Percentiles rank a stretch among this genome's conserved stretches.
phyloP scores from a whole-genome alignment of 2,888 invertebrate genomes.

The Cylindroiulus punctatus region DNA sequence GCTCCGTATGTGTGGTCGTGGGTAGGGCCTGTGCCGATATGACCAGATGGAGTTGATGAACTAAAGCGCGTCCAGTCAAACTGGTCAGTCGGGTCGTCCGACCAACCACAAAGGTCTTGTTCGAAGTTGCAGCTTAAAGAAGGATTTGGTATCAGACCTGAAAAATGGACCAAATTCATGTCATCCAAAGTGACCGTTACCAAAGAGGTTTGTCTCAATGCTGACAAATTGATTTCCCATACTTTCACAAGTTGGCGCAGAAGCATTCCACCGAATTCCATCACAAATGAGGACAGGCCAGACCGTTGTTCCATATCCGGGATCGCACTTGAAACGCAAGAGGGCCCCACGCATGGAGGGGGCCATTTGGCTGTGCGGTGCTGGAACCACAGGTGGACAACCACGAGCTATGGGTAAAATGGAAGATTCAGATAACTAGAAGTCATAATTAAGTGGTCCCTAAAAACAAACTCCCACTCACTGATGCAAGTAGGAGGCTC shows the following conservation, averaged over 20 bases:
- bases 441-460: background rate
- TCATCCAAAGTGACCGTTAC: background rate
- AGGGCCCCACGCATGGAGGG: constrained; percentile 68
- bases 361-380: constrained; percentile 59
- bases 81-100: constrained; percentile 72
- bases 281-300: constrained; percentile 76
- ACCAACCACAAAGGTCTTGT: constrained; percentile 80
- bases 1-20: constrained; percentile 79
- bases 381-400: constrained; percentile 5
- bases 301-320: constrained; percentile 73
- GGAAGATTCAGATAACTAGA: background rate
- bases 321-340: constrained; percentile 75
- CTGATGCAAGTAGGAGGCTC: constrained; percentile 77
- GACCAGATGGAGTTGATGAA: constrained; percentile 73
- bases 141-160: constrained; percentile 1
- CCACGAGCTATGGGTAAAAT: constrained; percentile 25
- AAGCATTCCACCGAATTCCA: constrained; percentile 76
- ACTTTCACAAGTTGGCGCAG: constrained; percentile 76
- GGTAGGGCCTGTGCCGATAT: constrained; percentile 77
- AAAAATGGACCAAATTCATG: background rate
- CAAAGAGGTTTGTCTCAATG: background rate
- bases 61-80: constrained; percentile 79
- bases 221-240: constrained; percentile 62
- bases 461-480: constrained; percentile 69
- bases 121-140: constrained; percentile 74